A percentile compares a stretch with the other conserved stretches of the same genome.
phyloP scores from a whole-genome alignment of 2,797 vertebrate species.

The Syngnathus rostellatus region DNA sequence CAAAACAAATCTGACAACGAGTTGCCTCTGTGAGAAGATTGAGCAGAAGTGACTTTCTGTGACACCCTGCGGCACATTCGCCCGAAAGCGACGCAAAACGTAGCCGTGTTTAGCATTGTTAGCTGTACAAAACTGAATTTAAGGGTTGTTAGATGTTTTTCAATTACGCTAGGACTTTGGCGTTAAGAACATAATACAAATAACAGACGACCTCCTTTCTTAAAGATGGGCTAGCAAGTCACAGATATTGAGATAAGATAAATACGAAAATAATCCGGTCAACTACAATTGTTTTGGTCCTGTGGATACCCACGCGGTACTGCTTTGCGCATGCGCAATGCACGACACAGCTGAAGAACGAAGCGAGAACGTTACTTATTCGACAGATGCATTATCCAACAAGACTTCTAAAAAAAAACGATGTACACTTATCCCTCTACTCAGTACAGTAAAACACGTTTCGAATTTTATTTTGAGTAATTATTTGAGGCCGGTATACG shows the following conservation, averaged over 20 bases:
- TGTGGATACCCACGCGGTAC: not conserved
- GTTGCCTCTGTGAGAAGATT: not conserved
- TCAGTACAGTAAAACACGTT: not conserved
- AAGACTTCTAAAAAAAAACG: not conserved
- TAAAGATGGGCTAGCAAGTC: not conserved
- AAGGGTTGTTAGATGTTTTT: not conserved
- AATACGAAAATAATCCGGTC: too few species aligned
- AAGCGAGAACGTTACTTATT: not conserved
- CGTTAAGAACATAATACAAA: not conserved
- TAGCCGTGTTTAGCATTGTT: conserved; percentile 14
- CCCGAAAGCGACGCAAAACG: not conserved
- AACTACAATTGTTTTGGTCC: not conserved
- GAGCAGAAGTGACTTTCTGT: not conserved
- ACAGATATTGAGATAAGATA: not conserved
- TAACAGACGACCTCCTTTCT: not conserved
- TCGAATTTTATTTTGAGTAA: not conserved
- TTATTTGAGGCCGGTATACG: not conserved
- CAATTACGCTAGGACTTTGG: too few species aligned
- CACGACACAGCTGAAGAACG: not conserved
- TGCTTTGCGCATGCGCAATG: not conserved
- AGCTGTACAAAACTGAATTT: not conserved
- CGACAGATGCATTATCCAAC: not conserved
- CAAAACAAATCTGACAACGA: not conserved
- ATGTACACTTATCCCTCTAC: not conserved
- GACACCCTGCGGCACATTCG: conserved; percentile 1